These are phyloP conservation scores for Mycteria americana DNA, from an alignment of 2,797 vertebrate genomes.

Conservation along the genomic window DNA sequence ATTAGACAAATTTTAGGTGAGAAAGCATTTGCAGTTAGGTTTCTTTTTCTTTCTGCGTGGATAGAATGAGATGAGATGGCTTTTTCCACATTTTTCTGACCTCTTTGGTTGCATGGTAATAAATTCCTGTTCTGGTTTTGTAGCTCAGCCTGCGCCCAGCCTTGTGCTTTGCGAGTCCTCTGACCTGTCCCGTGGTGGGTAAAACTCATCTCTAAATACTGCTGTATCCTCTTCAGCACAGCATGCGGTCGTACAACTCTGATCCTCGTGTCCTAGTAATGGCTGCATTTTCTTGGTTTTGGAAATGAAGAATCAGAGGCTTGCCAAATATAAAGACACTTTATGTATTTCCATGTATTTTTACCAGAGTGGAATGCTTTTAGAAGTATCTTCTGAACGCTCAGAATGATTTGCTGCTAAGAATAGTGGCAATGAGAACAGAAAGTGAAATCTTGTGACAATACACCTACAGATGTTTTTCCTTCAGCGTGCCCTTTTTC, in stretches of 20 bases:
- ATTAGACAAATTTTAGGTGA: background rate
- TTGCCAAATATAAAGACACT: background rate
- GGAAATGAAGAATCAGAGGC: background rate
- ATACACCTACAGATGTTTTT: background rate
- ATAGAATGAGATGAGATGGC: background rate
- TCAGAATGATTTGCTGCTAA: background rate
- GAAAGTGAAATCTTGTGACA: background rate
- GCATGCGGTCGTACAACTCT: accelerated
- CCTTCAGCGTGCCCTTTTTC: background rate
- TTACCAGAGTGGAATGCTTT: background rate
- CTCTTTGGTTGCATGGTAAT: background rate
- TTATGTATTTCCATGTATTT: background rate
- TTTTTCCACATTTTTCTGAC: background rate
- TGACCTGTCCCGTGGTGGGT: accelerated
- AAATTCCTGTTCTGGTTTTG: background rate
- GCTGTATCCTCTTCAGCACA: background rate
- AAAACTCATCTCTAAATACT: background rate
- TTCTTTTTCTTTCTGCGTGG: background rate
- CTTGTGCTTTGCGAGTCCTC: background rate
- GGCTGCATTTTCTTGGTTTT: background rate
- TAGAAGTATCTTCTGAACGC: background rate
- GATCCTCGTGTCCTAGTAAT: background rate
- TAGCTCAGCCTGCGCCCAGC: background rate
- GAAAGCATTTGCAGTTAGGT: background rate
- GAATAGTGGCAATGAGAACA: background rate